Evolutionary conservation across 2,113 vertebrate species (phyloP).

Genomic region (Coracopsis vasa): DNA sequence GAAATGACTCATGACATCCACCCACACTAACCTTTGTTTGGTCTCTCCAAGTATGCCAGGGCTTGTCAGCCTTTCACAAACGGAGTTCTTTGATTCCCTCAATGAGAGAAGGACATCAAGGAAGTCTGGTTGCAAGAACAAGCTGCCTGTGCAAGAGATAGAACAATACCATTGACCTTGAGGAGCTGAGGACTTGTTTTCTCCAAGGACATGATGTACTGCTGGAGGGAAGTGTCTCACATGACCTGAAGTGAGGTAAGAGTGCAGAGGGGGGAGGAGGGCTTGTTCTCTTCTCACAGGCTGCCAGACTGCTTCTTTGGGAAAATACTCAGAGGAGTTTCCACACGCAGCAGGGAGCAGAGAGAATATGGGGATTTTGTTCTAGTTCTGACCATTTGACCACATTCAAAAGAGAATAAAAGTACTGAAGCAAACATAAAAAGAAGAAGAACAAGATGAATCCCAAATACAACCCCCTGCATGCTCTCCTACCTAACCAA

Average conservation of each 20-base stretch:
- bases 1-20: slow-evolving; percentile 65
- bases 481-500: background rate
- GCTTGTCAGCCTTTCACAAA: slow-evolving; percentile 56
- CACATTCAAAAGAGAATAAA: background rate
- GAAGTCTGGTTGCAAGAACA: slow-evolving; percentile 43
- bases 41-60: slow-evolving; percentile 42
- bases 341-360: background rate
- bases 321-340: slow-evolving; percentile 8
- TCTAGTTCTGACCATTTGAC: background rate
- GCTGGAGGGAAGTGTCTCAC: slow-evolving; percentile 9
- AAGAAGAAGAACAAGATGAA: background rate
- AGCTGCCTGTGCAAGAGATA: background rate
- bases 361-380: background rate
- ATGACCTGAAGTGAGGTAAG: slow-evolving; percentile 21
- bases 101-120: slow-evolving; percentile 37
- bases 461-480: background rate
- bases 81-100: slow-evolving; percentile 43
- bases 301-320: slow-evolving; percentile 10
- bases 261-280: background rate
- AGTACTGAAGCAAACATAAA: background rate
- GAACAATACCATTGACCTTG: slow-evolving; percentile 38
- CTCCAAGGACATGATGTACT: background rate
- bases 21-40: slow-evolving; percentile 67
- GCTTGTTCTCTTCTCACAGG: background rate
- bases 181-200: slow-evolving; percentile 47